Percentiles rank a stretch among this genome's conserved stretches.
Conservation (phyloP, 2,888 invertebrate species). For the Hirtodrosophila duncani region DNA sequence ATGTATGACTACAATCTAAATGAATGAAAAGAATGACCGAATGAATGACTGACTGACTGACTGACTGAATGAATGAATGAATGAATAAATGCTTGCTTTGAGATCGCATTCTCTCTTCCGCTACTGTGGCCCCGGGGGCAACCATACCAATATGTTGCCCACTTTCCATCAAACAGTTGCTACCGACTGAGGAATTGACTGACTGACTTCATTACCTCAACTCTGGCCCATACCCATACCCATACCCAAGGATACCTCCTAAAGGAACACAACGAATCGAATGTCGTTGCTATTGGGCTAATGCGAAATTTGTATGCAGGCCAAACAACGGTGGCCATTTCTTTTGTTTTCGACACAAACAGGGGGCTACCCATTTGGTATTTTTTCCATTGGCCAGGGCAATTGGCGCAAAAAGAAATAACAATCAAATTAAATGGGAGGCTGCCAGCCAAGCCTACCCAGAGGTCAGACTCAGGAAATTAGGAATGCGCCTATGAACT, state of each 20-base stretch:
- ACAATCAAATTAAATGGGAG: constrained; percentile 69
- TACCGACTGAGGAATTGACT: no score
- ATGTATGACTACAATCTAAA: constrained; percentile 39
- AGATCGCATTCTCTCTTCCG: no score
- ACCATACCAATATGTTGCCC: constrained; percentile 56
- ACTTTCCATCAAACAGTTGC: constrained; percentile 32
- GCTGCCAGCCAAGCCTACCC: no score
- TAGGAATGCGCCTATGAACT: constrained; percentile 56
- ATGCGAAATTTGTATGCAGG: constrained; percentile 68
- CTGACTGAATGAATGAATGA: constrained; percentile 5
- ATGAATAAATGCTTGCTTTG: no score
- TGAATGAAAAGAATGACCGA: constrained; percentile 29
- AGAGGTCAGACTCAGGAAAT: constrained; percentile 48
- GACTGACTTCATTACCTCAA: constrained; percentile 43
- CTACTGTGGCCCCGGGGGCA: constrained; percentile 9
- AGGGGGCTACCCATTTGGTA: no score
- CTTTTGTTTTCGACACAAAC: constrained; percentile 57
- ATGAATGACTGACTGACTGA: constrained; percentile 20
- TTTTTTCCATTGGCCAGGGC: constrained; percentile 24
- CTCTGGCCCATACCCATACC: neutral
- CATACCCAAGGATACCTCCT: neutral
- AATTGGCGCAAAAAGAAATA: constrained; percentile 56
- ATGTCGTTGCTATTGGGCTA: constrained; percentile 46
- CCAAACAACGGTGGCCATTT: constrained; percentile 56
- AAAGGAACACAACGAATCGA: constrained; percentile 17